Base-by-base conservation (phyloP, 1,140 invertebrate genomes). In the Arion vulgaris region DNA sequence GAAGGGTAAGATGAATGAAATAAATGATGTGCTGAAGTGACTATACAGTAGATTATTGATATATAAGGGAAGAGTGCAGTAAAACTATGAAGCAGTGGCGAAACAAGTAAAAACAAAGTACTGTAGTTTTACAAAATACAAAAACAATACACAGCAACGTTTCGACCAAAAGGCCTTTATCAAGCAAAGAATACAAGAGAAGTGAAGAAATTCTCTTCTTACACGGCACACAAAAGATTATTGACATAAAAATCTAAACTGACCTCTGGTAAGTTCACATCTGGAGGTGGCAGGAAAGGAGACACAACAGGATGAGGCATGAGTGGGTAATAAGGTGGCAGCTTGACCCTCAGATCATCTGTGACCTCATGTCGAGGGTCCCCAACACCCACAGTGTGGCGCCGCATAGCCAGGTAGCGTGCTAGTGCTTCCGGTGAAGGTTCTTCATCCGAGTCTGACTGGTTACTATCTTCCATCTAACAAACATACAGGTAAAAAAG, bases 311-410 rank as follows among this genome's bases (percentile, higher is more conserved):
- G 26, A 26, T 69, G 78, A n/a, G 78, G 62, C 62, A 68, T 68
- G 49, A 78, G 57, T 5, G 86, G 88, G 83, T 88, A 89, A 84
- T 89, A 88, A 78, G 89, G 89, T 72, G 88, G 91, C 80, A 91
- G 89, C 87, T 90, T 91, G 57, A 88, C 85, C 68, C 89, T 88
- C 5, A 88, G 83, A 80, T 93, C 92, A 87, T 93, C 91, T 88
- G 95, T 86, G 38, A 89, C 87, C 84, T 96, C 95, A 88, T 96
- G 96, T 0, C 95, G 94, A 71, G 96, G 95, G 93, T 98, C 96
- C 11, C 96, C 96, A 13, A 97, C 97, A 5, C 97, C 97, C 26
- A 98, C 97, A 0, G 97, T 98, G 90, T 98, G 97, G 74, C 97
- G 94, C 80, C 97, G 93, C 71, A 96, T 95, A 0, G 94, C 93